Evolutionary conservation across 2,797 vertebrate genomes (phyloP), one percentile per base, ranked within the genome.

Genomic region (Kryptopterus vitreolus): DNA sequence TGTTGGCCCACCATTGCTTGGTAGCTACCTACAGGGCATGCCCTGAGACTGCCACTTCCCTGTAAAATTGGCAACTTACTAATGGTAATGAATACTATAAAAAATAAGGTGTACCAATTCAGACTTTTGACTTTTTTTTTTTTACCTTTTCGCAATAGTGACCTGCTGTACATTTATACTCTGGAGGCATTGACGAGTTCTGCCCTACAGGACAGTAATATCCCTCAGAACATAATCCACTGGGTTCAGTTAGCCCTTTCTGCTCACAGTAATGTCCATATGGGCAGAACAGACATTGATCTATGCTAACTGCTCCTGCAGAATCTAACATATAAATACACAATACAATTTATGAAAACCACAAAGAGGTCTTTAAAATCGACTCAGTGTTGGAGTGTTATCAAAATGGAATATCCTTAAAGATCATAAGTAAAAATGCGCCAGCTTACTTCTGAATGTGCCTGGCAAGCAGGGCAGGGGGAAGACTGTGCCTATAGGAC

Each of bases 151-250:
- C 87, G 88, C 94, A 95, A 76, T 86, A 92, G 85, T 94, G 91
- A 83, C 94, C 94, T 11, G 79, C 87, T 79, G 86, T 85, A 84
- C 94, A 95, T 79, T 90, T 78, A 82, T 93, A 83, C 65, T 88
- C 88, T 62, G 86, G 81, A 53, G 93, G 92, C 82, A 81, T 88
- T 57, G 88, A 87, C 65, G 90, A 87, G 82, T 65, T 90, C 88
- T 94, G 93, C 70, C 95, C 93, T 65, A 78, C 92, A n/a, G 94
- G 94, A 88, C 95, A 96, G 87, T 93, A 94, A 81, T 93, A 96
- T n/a, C 95, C 94, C 6, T 91, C 87, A 12, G 86, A 86, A 63
- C 95, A 97, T n/a, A 65, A 89, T 43, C 95, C 95, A 11, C 92
- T 94, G 15, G 95, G 94, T 70, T 88, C 89, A 31, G 87, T 86